A percentile compares a stretch with the other conserved stretches of the same genome.
Evolutionary conservation across 2,113 vertebrate species (phyloP).

Genomic region (Myotis lucifugus): DNA sequence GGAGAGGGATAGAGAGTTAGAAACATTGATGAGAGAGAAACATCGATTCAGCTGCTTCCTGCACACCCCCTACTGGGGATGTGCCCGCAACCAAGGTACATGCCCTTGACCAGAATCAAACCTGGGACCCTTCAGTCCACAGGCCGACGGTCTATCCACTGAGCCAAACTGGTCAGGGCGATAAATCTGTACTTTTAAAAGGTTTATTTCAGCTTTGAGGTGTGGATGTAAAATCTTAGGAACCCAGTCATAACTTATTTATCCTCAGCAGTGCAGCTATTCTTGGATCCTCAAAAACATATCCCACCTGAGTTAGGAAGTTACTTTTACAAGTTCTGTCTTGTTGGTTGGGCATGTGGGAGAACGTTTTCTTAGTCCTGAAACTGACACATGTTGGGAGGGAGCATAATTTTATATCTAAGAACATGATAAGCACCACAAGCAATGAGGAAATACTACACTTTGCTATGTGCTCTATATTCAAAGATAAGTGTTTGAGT

Average conservation of each 20-base stretch:
- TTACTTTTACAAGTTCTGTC: conserved; percentile 12
- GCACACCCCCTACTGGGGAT: too few relatives aligned
- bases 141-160: too few relatives aligned
- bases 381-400: neutral
- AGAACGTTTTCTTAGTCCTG: neutral
- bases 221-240: neutral
- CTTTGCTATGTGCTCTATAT: neutral
- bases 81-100: too few relatives aligned
- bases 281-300: neutral
- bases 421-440: neutral
- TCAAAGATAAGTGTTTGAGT: neutral
- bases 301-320: neutral
- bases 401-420: neutral
- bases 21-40: too few relatives aligned
- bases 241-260: neutral
- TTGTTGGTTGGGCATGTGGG: neutral
- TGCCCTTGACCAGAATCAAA: too few relatives aligned
- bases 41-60: too few relatives aligned
- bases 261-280: neutral
- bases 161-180: too few relatives aligned
- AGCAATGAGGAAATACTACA: neutral
- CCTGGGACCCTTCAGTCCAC: too few relatives aligned
- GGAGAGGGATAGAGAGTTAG: too few relatives aligned
- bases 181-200: neutral
- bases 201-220: neutral